phyloP scores from a whole-genome alignment of 2,888 invertebrate genomes.

The Sthenelais limicola region DNA sequence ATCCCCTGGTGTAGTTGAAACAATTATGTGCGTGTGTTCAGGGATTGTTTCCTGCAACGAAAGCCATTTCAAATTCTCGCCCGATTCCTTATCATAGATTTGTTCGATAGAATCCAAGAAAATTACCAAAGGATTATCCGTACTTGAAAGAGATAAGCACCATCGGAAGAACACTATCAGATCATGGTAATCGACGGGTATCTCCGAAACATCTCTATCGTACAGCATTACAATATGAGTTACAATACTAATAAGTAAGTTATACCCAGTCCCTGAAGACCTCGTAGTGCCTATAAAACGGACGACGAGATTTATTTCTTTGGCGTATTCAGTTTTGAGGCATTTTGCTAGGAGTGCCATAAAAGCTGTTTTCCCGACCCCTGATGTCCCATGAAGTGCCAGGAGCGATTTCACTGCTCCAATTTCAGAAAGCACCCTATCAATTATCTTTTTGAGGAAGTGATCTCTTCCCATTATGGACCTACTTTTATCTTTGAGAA shows the following conservation, averaged over 20 bases:
- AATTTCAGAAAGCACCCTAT: neutral
- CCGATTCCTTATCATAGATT: conserved; percentile 41
- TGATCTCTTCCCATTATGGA: conserved; percentile 42
- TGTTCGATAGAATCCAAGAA: conserved; percentile 46
- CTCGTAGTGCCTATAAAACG: conserved; percentile 47
- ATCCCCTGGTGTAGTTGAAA: conserved; percentile 44
- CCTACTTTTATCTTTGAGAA: conserved; percentile 32
- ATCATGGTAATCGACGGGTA: conserved; percentile 42
- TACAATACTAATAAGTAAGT: conserved; percentile 38
- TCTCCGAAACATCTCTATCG: neutral
- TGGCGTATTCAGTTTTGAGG: neutral
- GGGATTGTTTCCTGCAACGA: conserved; percentile 27
- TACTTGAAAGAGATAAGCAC: conserved; percentile 39
- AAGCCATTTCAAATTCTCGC: conserved; percentile 47
- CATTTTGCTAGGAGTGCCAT: conserved; percentile 39
- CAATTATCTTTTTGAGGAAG: conserved; percentile 14
- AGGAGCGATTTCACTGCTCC: neutral
- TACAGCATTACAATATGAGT: conserved; percentile 44
- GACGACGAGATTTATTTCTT: conserved; percentile 32
- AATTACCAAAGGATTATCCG: conserved; percentile 22
- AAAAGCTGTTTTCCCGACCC: conserved; percentile 48
- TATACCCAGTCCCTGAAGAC: conserved; percentile 40
- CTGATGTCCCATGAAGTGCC: conserved; percentile 43
- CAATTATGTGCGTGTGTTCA: conserved; percentile 21
- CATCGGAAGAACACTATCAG: conserved; percentile 27